A percentile compares a stretch with the other conserved stretches of the same genome.
These are phyloP conservation scores for Melanotaenia maccullochi DNA, from an alignment of 2,797 vertebrate species.

Conservation along the genomic window DNA sequence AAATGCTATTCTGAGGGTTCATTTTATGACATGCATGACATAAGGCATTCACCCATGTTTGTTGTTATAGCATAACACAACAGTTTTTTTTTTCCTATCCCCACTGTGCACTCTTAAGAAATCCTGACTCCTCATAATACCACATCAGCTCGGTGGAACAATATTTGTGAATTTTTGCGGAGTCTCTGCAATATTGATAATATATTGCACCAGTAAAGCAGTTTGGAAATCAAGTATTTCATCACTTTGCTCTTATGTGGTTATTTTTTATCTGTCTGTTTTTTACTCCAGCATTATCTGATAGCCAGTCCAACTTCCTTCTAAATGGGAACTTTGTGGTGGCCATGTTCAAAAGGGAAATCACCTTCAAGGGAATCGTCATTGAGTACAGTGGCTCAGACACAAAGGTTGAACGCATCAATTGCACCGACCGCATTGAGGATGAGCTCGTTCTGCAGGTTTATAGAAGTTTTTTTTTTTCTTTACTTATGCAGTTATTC, in stretches of 20 bases:
- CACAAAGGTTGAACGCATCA: slow-evolving; percentile 91
- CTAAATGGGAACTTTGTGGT: slow-evolving; percentile 98
- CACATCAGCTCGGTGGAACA: too few relatives aligned
- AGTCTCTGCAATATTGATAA: not conserved
- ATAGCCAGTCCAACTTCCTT: slow-evolving; percentile 90
- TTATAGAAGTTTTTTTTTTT: not conserved
- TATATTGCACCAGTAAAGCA: not conserved
- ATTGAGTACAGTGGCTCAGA: slow-evolving; percentile 98
- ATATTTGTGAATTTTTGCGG: not conserved
- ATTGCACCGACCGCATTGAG: slow-evolving; percentile 92
- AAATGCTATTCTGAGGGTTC: not conserved
- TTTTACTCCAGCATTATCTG: slow-evolving; percentile 88
- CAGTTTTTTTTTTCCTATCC: not conserved
- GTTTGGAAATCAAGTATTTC: not conserved
- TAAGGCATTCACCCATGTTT: not conserved
- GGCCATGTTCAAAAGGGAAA: slow-evolving; percentile 96
- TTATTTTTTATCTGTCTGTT: slow-evolving; percentile 5
- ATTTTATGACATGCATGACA: not conserved
- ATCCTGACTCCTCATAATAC: not conserved
- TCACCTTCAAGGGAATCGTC: slow-evolving; percentile 88
- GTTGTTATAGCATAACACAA: not conserved
- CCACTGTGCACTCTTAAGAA: not conserved
- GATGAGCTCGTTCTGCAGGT: slow-evolving; percentile 93
- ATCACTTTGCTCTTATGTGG: too few relatives aligned
- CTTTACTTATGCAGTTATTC: too few relatives aligned